phyloP scores from a whole-genome alignment of 2,797 vertebrate genomes.

The Orientallactaga sibirica region DNA sequence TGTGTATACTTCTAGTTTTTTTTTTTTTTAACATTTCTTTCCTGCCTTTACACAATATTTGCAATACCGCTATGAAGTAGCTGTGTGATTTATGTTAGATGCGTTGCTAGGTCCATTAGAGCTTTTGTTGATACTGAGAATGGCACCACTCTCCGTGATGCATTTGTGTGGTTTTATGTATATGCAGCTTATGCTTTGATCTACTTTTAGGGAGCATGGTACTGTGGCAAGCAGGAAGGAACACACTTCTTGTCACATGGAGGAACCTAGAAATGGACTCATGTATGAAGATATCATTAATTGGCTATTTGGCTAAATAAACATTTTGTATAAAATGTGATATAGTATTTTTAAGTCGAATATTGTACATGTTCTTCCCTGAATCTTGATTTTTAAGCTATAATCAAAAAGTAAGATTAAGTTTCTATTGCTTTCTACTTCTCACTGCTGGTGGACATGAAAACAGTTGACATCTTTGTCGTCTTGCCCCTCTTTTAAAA shows the following conservation, averaged over 20 bases:
- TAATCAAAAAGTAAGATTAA: background rate
- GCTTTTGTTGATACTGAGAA: background rate
- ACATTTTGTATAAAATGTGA: background rate
- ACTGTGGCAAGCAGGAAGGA: too few relatives aligned
- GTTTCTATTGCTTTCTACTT: background rate
- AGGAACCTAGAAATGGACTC: too few relatives aligned
- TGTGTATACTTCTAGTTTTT: constrained; percentile 6
- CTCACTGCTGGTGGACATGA: background rate
- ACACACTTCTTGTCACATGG: too few relatives aligned
- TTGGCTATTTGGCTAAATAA: background rate
- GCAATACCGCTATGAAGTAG: background rate
- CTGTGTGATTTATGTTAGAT: background rate
- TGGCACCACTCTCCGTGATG: background rate
- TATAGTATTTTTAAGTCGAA: background rate
- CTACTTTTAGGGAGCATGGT: too few relatives aligned
- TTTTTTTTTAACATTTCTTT: background rate
- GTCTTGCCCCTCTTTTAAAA: constrained; percentile 15
- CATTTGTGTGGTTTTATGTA: too few relatives aligned
- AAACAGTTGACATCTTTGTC: background rate
- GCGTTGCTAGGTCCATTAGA: background rate
- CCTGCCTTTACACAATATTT: background rate
- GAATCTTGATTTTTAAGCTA: constrained; percentile 14
- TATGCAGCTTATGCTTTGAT: background rate
- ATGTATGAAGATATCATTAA: too few relatives aligned
- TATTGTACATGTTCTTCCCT: background rate